Base-by-base conservation (phyloP, 2,888 invertebrate genomes). In the Altica lythri region DNA sequence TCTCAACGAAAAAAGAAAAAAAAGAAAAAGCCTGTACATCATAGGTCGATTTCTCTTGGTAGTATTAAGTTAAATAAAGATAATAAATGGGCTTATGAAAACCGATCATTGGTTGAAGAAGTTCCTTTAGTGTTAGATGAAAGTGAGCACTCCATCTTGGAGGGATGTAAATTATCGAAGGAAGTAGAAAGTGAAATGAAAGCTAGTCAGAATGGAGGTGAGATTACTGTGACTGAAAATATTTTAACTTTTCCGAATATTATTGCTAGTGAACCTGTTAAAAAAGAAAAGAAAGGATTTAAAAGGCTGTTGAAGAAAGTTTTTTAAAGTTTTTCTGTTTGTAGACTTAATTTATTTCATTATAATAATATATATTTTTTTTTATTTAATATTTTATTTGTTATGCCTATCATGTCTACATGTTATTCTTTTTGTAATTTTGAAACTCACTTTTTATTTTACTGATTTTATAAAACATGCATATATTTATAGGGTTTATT, bases 241-340 rank as follows among this genome's bases (percentile, higher is more conserved):
- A 47, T 14, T 27, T 12, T 42, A 18, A 48, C 22, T 19, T 52
- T 25, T 16, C 12, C 35, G 40, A 52, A 40, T 48, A 37, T 76
- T 50, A 59, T 64, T 16, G 66, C 61, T 37, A 37, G 5, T 18
- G 61, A 62, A 32, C 76, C 62, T 59, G 71, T 68, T 25, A 79
- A 78, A 55, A 85, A 84, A 67, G 78, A 78, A 60, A 84, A 82
- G 68, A 88, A 86, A 67, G 84, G 85, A 70, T 80, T 91, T 62
- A 89, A 86, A 74, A 87, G 86, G 76, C 84, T 90, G 73, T 82
- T 90, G 71, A 89, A 85, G 67, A 90, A 89, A 80, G 86, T 90
- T 72, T 90, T 90, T 80, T 72, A 53, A 66, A 35, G n/a, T 12
- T 38, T 27, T 32, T 46, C 19, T 45, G 19, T 32, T 44, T 30